phyloP scores from a whole-genome alignment of 1,140 invertebrate species.

The Brachionus koreanus region DNA sequence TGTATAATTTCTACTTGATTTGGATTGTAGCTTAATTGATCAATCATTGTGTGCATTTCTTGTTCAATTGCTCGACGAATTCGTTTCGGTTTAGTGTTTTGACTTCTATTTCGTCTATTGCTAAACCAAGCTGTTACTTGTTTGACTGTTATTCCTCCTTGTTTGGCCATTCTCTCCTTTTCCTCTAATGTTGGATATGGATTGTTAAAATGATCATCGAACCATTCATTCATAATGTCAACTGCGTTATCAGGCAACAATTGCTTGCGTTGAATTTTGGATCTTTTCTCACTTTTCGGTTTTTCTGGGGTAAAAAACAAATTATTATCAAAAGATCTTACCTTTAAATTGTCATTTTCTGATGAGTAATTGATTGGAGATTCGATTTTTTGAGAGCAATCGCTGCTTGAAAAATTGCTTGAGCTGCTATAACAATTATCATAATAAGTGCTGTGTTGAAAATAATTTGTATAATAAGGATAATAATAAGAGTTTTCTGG shows the following conservation, averaged over 20 bases:
- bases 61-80: not conserved
- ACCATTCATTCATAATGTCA: slow-evolving; percentile 52
- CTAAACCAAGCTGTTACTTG: slow-evolving; percentile 57
- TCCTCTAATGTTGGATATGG: slow-evolving; percentile 53
- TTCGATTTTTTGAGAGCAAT: not conserved
- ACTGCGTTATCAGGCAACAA: slow-evolving; percentile 46
- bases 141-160: slow-evolving; percentile 50
- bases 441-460: not conserved
- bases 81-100: slow-evolving; percentile 55
- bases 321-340: not conserved
- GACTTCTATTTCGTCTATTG: slow-evolving; percentile 54
- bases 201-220: slow-evolving; percentile 49
- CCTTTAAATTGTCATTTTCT: not conserved
- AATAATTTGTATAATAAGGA: not conserved
- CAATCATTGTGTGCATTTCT: not conserved
- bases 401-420: not conserved
- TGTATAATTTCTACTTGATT: not conserved
- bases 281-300: not conserved
- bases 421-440: not conserved
- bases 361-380: not conserved
- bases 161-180: slow-evolving; percentile 50
- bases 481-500: not conserved
- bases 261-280: not conserved
- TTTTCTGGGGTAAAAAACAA: not conserved
- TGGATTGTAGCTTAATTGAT: not conserved